Evolutionary conservation across 2,888 invertebrate genomes (phyloP).

Genomic region (Cantharis nigra): DNA sequence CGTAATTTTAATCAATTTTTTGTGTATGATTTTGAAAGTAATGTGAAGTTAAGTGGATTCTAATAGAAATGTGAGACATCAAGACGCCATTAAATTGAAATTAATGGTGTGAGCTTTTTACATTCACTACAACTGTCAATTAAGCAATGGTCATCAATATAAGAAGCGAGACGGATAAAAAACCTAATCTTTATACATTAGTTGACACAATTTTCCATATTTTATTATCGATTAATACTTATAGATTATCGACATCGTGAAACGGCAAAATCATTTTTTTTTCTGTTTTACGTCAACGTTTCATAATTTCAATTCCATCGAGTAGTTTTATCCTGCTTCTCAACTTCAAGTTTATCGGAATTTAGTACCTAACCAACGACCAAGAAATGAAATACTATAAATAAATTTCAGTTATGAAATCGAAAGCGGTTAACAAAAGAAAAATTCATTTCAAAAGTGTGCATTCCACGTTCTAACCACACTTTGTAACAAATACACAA

Average conservation of each 20-base stretch:
- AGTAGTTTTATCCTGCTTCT: too few relatives aligned
- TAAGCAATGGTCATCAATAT: neutral
- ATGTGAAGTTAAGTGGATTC: neutral
- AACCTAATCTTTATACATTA: neutral
- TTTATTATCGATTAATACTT: neutral
- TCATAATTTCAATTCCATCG: neutral
- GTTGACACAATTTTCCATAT: neutral
- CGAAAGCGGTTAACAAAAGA: neutral
- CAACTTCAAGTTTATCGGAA: neutral
- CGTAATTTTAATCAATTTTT: neutral
- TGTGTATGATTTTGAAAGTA: neutral
- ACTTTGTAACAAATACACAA: slow-evolving; percentile 15
- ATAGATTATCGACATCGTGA: neutral
- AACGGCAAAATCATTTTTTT: neutral
- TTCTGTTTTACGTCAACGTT: neutral
- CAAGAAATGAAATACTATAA: neutral
- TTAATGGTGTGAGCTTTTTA: neutral
- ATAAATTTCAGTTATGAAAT: neutral
- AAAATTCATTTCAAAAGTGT: slow-evolving; percentile 15
- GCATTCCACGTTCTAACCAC: slow-evolving; percentile 27
- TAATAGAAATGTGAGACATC: neutral
- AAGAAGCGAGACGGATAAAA: neutral
- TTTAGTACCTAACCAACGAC: neutral
- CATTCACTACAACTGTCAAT: neutral
- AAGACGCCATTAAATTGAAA: neutral